These are phyloP conservation scores for Drosophila takahashii DNA, from an alignment of 1,140 invertebrate species.

Conservation along the genomic window DNA sequence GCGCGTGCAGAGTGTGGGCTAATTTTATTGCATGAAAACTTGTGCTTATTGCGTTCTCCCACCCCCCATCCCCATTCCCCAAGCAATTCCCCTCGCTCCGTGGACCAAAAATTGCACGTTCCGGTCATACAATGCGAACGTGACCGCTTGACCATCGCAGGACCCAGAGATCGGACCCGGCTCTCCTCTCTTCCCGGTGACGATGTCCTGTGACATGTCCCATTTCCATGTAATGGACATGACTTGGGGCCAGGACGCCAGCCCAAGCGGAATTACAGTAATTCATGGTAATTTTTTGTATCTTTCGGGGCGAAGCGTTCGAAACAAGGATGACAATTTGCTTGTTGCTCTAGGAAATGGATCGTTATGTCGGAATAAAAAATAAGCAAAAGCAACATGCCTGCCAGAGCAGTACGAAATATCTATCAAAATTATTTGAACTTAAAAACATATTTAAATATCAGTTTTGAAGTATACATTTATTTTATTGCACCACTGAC, in stretches of 20 bases:
- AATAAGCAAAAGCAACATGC: background rate
- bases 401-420: background rate
- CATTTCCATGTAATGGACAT: constrained; percentile 68
- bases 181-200: constrained; percentile 7
- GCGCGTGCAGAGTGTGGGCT: constrained; percentile 53
- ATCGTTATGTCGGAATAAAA: constrained; percentile 23
- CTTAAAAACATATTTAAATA: background rate
- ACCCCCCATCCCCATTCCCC: constrained; percentile 6
- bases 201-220: constrained; percentile 54
- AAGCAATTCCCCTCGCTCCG: constrained; percentile 1
- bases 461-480: background rate
- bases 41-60: constrained; percentile 66
- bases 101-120: constrained; percentile 70
- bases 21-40: constrained; percentile 82
- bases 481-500: too few species aligned
- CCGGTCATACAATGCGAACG: constrained; percentile 73
- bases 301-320: constrained; percentile 29
- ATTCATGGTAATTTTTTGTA: constrained; percentile 78
- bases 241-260: constrained; percentile 53
- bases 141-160: constrained; percentile 66
- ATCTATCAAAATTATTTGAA: background rate
- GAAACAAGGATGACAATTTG: constrained; percentile 6
- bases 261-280: constrained; percentile 70
- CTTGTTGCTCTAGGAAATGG: constrained; percentile 43
- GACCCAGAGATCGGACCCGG: constrained; percentile 37